These are phyloP conservation scores for Equus quagga DNA, from an alignment of 2,113 vertebrate species.

Conservation along the genomic window DNA sequence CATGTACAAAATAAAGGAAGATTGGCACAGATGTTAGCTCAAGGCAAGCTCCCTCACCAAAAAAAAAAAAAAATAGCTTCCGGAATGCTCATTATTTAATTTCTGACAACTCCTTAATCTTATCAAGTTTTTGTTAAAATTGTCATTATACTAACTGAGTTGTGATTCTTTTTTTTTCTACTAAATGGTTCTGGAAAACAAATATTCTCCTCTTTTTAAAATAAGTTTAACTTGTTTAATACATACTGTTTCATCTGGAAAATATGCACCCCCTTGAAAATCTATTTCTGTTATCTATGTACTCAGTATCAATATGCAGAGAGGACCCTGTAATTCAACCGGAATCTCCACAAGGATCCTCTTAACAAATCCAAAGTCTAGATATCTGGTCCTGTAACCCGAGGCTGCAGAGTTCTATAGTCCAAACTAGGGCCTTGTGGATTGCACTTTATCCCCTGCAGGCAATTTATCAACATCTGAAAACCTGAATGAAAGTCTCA, in stretches of 20 bases:
- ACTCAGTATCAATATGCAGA: conserved; percentile 38
- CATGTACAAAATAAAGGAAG: too few species aligned
- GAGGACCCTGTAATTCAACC: conserved; percentile 25
- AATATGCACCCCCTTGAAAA: background rate
- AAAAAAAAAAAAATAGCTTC: background rate
- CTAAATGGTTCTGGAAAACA: background rate
- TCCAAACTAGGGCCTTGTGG: background rate
- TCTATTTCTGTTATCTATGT: background rate
- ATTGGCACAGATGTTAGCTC: too few species aligned
- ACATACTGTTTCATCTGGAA: background rate
- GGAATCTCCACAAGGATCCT: background rate
- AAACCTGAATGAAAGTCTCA: conserved; percentile 64
- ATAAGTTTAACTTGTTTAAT: background rate
- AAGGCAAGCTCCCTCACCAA: too few species aligned
- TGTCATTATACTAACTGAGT: conserved; percentile 2
- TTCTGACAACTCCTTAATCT: conserved; percentile 7
- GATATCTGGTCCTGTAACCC: background rate
- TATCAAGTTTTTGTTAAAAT: conserved; percentile 41
- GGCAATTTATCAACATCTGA: conserved; percentile 30
- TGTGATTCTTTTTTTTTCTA: conserved; percentile 18
- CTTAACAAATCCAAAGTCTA: conserved; percentile 51
- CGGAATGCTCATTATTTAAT: background rate
- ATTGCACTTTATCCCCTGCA: conserved; percentile 35
- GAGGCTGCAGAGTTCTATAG: conserved; percentile 11
- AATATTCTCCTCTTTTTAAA: background rate